A percentile compares a stretch with the other conserved stretches of the same genome.
Conservation (phyloP, 2,113 vertebrate genomes). For the Cnemophilus loriae region DNA sequence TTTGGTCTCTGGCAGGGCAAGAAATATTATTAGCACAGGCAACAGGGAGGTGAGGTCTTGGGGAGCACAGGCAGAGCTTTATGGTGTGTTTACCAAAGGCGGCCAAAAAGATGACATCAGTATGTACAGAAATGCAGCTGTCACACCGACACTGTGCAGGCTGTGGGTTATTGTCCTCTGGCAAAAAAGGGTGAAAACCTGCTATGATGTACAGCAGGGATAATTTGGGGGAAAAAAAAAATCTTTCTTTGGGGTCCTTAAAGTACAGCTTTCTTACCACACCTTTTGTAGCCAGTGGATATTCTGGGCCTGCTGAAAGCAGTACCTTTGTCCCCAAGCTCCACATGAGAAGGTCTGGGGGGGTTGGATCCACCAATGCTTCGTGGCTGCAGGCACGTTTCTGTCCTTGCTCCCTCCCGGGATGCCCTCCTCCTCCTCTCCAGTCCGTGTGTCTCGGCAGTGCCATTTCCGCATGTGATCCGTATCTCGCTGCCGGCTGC, state of each 20-base stretch:
- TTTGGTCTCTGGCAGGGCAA: neutral
- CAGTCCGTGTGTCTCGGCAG: neutral
- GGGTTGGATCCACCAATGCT: neutral
- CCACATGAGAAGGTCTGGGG: neutral
- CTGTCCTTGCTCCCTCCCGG: neutral
- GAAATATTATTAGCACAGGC: neutral
- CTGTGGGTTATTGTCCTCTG: neutral
- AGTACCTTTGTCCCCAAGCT: neutral
- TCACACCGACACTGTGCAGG: fast-evolving
- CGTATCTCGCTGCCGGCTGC: neutral
- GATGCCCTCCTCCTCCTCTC: neutral
- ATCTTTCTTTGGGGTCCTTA: neutral
- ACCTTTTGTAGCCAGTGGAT: neutral
- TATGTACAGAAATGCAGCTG: neutral
- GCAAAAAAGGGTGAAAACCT: neutral
- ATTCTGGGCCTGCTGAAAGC: neutral
- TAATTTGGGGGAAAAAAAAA: neutral
- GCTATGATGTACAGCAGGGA: neutral
- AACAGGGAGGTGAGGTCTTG: neutral
- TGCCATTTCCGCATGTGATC: neutral
- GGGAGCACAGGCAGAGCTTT: neutral
- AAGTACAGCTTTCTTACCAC: neutral
- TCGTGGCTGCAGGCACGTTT: neutral
- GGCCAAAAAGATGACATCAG: neutral
- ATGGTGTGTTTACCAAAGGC: constrained; percentile 4